Evolutionary conservation across 2,888 invertebrate species (phyloP).

Genomic region (Caenorhabditis parvicauda): DNA sequence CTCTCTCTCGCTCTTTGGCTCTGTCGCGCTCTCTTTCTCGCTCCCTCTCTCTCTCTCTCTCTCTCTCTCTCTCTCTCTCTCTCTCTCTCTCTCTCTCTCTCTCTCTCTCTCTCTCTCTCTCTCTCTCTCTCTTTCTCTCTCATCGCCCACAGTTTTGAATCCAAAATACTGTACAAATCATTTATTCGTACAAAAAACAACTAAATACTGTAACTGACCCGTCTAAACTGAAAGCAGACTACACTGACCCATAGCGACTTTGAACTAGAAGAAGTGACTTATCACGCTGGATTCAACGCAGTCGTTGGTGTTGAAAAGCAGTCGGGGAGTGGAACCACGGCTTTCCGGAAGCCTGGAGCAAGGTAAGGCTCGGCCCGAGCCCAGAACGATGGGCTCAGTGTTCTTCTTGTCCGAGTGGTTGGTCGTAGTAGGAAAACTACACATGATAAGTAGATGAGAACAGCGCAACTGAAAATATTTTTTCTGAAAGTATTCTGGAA

Average conservation of each 20-base stretch:
- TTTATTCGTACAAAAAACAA: too few species aligned
- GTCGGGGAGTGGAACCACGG: conserved; percentile 44
- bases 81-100: conserved; percentile 4
- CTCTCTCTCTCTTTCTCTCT: conserved; percentile 7
- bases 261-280: neutral
- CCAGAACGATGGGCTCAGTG: conserved; percentile 37
- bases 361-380: conserved; percentile 45
- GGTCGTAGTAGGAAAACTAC: conserved; percentile 28
- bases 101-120: conserved; percentile 10
- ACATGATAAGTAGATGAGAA: conserved; percentile 32
- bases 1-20: conserved; percentile 7
- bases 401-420: conserved; percentile 26
- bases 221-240: too few species aligned
- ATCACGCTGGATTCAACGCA: neutral
- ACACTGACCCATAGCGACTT: too few species aligned
- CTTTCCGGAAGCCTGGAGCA: conserved; percentile 54
- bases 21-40: conserved; percentile 10
- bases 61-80: conserved; percentile 9
- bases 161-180: too few species aligned
- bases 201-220: too few species aligned
- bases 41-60: conserved; percentile 1
- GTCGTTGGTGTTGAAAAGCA: conserved; percentile 22
- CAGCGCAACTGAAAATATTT: conserved; percentile 18
- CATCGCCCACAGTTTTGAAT: conserved; percentile 3
- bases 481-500: neutral